phyloP scores from a whole-genome alignment of 2,113 vertebrate genomes.

The Merops nubicus region DNA sequence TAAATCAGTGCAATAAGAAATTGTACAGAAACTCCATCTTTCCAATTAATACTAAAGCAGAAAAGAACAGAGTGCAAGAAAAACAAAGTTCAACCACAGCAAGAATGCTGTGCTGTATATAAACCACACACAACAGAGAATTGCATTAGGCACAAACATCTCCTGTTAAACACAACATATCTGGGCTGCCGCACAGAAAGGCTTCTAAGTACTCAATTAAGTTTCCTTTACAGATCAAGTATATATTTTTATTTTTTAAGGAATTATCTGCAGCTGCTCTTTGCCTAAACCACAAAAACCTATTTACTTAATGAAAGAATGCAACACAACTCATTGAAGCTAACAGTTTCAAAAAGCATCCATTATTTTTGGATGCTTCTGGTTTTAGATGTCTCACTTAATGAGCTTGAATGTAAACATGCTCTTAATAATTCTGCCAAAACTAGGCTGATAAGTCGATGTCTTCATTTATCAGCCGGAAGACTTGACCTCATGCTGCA shows the following conservation, averaged over 20 bases:
- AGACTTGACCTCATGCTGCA: slow-evolving; percentile 17
- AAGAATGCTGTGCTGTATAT: not conserved
- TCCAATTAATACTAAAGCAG: not conserved
- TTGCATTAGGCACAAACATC: not conserved
- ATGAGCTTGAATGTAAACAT: slow-evolving; percentile 57
- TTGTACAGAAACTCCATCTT: not conserved
- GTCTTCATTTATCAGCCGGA: slow-evolving; percentile 56
- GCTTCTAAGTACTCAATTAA: not conserved
- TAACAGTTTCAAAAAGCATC: slow-evolving; percentile 36
- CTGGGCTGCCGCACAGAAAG: not conserved
- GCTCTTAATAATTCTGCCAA: slow-evolving; percentile 60
- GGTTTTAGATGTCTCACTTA: slow-evolving; percentile 52
- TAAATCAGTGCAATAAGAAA: not conserved
- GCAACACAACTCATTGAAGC: slow-evolving; percentile 5
- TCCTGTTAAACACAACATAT: not conserved
- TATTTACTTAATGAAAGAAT: slow-evolving; percentile 40
- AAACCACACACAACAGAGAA: not conserved
- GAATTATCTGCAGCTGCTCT: not conserved
- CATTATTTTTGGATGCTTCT: slow-evolving; percentile 57
- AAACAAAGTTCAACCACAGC: not conserved
- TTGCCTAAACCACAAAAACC: slow-evolving; percentile 39
- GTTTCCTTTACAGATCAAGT: not conserved
- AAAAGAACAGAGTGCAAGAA: not conserved
- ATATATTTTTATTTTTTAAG: not conserved
- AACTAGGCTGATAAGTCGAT: slow-evolving; percentile 26